Conservation (phyloP, 1,140 invertebrate species). For the Epicauta chinensis region DNA sequence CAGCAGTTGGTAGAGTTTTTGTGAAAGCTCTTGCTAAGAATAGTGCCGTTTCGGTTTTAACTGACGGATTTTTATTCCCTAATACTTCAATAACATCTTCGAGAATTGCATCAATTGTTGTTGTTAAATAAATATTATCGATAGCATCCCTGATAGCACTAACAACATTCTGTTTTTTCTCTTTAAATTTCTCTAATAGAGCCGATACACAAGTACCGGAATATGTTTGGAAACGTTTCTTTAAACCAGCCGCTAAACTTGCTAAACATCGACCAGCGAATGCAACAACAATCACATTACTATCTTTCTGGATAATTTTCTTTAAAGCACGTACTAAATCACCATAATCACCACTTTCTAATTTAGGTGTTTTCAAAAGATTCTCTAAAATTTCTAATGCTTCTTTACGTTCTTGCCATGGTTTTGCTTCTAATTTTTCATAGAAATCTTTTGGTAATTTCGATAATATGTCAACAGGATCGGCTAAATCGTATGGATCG, state of each 20-base stretch:
- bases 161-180: constrained; percentile 93
- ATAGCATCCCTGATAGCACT: constrained; percentile 80
- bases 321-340: constrained; percentile 81
- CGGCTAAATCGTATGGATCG: constrained; percentile 86
- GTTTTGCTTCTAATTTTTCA: constrained; percentile 92
- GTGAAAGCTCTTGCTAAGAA: constrained; percentile 82
- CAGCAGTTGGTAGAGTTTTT: constrained; percentile 67
- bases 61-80: constrained; percentile 91
- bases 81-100: constrained; percentile 81
- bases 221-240: constrained; percentile 83
- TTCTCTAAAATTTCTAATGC: constrained; percentile 75
- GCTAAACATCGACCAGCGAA: constrained; percentile 80
- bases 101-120: constrained; percentile 77
- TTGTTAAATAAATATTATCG: constrained; percentile 80
- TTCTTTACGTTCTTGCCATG: constrained; percentile 96
- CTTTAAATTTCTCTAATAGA: constrained; percentile 94
- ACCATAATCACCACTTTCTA: constrained; percentile 90
- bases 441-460: constrained; percentile 95
- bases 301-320: constrained; percentile 89
- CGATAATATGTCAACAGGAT: constrained; percentile 87
- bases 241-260: constrained; percentile 77
- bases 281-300: constrained; percentile 90
- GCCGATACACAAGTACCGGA: constrained; percentile 71
- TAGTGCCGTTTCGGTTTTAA: constrained; percentile 87
- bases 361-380: constrained; percentile 72